phyloP scores from a whole-genome alignment of 2,888 invertebrate genomes.

The Drosophila parthenogenetica region DNA sequence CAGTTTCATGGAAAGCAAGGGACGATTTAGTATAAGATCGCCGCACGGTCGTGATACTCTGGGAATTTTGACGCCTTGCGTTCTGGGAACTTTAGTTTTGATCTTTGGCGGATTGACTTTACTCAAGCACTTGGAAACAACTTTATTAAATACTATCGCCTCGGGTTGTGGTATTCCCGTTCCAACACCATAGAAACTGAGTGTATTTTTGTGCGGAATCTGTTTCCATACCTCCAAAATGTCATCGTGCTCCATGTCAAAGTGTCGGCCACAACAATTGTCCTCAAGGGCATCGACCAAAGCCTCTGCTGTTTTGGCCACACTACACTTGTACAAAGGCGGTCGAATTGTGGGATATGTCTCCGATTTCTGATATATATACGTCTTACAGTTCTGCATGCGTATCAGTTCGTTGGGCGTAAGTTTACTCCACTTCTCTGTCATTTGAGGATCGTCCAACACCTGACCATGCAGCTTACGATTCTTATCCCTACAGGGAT shows the following conservation, averaged over 20 bases:
- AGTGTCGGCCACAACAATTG: constrained; percentile 13
- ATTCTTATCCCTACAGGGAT: constrained; percentile 9
- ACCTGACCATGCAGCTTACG: background rate
- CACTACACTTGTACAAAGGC: constrained; percentile 42
- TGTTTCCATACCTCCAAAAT: constrained; percentile 51
- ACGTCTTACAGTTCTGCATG: constrained; percentile 49
- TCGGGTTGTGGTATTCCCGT: constrained; percentile 16
- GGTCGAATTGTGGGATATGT: constrained; percentile 51
- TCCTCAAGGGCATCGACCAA: constrained; percentile 23
- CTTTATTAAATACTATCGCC: constrained; percentile 31
- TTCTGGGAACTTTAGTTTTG: too few relatives aligned
- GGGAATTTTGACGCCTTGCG: background rate
- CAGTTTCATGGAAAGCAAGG: constrained; percentile 27
- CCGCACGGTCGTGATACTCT: background rate
- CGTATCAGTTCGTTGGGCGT: constrained; percentile 47
- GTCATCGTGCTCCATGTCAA: constrained; percentile 43
- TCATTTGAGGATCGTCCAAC: background rate
- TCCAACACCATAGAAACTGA: constrained; percentile 58
- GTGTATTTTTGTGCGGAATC: constrained; percentile 36
- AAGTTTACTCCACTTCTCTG: constrained; percentile 1
- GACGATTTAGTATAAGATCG: constrained; percentile 40
- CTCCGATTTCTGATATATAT: constrained; percentile 25
- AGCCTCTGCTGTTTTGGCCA: constrained; percentile 16
- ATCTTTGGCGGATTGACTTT: background rate
- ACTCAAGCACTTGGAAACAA: constrained; percentile 18